Evolutionary conservation across 2,888 invertebrate species (phyloP).

Genomic region (Portevinia maculata): DNA sequence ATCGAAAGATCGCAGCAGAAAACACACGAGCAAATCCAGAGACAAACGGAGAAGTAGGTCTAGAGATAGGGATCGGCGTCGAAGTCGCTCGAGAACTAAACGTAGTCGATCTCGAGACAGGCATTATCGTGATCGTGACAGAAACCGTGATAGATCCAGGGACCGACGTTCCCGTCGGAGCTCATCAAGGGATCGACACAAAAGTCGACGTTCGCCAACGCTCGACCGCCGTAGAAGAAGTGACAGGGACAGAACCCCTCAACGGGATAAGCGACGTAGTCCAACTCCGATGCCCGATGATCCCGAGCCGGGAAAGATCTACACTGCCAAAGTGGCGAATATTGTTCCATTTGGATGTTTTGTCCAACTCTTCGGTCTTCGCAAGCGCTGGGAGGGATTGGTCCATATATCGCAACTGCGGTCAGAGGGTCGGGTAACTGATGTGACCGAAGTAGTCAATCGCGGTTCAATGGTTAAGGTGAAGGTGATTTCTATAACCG

Average conservation of each 20-base stretch:
- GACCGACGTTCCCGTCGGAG: conserved; percentile 77
- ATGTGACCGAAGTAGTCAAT: conserved; percentile 96
- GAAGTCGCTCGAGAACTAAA: conserved; percentile 78
- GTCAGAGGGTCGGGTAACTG: conserved; percentile 95
- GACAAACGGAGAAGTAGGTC: conserved; percentile 75
- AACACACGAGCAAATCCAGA: conserved; percentile 72
- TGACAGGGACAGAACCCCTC: conserved; percentile 75
- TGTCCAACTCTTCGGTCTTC: conserved; percentile 95
- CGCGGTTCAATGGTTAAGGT: conserved; percentile 95
- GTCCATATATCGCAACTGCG: conserved; percentile 98
- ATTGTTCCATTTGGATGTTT: conserved; percentile 99
- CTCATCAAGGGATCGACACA: conserved; percentile 79
- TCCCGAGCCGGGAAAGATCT: conserved; percentile 93
- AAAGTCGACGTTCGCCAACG: conserved; percentile 41
- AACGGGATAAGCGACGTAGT: conserved; percentile 79
- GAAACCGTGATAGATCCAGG: conserved; percentile 61
- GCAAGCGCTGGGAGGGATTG: conserved; percentile 95
- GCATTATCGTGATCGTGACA: conserved; percentile 50
- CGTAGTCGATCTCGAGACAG: conserved; percentile 75
- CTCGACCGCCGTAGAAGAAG: conserved; percentile 83
- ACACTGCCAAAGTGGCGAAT: conserved; percentile 96
- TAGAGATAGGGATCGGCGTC: conserved; percentile 72
- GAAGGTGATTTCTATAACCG: conserved; percentile 96
- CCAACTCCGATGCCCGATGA: conserved; percentile 86
- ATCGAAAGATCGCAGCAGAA: conserved; percentile 56